Conservation (phyloP, 2,797 vertebrate genomes). For the Spinus olivaceus region DNA sequence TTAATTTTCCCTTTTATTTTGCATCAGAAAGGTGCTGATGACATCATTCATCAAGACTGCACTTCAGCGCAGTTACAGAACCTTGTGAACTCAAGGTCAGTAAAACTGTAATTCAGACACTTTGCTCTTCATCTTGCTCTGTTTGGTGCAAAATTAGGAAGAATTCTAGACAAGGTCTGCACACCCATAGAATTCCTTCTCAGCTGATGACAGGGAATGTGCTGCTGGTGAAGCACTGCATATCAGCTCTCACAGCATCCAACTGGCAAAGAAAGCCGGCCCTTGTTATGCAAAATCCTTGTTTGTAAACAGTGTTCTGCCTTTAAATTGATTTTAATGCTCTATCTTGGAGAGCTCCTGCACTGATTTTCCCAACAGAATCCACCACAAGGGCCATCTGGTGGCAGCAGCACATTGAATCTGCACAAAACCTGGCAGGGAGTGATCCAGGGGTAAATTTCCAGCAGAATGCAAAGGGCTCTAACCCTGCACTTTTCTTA, state of each 20-base stretch:
- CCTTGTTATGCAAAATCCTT: constrained; percentile 29
- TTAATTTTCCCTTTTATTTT: background rate
- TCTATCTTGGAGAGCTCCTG: background rate
- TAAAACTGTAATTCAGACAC: background rate
- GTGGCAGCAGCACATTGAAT: constrained; percentile 43
- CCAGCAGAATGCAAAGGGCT: background rate
- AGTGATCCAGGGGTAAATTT: background rate
- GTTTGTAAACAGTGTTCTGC: constrained; percentile 24
- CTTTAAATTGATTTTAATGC: constrained; percentile 9
- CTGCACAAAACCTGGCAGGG: background rate
- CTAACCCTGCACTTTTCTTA: background rate
- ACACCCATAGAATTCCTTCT: background rate
- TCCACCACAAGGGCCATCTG: constrained; percentile 55
- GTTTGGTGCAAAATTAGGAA: background rate
- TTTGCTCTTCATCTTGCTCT: background rate
- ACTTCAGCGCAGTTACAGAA: background rate
- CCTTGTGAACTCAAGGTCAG: background rate
- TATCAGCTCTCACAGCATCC: background rate
- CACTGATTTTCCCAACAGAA: background rate
- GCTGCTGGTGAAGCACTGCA: background rate
- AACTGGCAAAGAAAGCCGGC: background rate
- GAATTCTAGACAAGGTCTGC: background rate
- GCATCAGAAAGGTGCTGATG: background rate
- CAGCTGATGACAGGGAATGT: background rate
- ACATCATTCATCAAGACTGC: background rate